Evolutionary conservation across 2,888 invertebrate species (phyloP), one percentile per base, ranked within the genome.

Genomic region (Drosophila conformis): DNA sequence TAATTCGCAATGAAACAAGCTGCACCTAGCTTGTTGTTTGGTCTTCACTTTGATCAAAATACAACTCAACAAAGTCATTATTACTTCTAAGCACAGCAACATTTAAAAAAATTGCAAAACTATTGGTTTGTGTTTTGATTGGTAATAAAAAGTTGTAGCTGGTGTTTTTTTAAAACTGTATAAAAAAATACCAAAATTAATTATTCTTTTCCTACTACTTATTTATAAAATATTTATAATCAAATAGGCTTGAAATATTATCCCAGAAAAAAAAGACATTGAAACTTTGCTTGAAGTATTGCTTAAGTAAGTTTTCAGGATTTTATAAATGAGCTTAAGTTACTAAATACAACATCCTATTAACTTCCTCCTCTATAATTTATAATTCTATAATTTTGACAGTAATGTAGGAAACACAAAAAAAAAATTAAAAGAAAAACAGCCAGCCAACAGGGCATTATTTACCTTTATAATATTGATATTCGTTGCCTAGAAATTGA

Each of bases 361-460:
- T 48, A 18, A 25, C 46, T 35, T 27, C 27, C 35, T 33, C n/a
- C 10, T 18, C 7, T 21, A 21, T 21, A 21, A 21, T 21, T 21
- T 21, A 21, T 21, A 21, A 21, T 21, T 21, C 27, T 57, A 33
- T n/a, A 11, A 40, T 60, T 60, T 27, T 62, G 49, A 49, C 27
- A 64, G 73, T 77, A 73, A 77, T 64, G 52, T 7, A 6, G 54
- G 2, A 21, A 60, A 40, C 33, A 15, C 27, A 11, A 31, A 27
- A 67, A 33, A 33, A 38, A 13, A 46, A 4, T 21, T 21, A 15
- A 25, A 25, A 11, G 13, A 18, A 46, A 11, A 33, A 52, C 13
- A 2, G 8, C 15, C 25, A 36, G 25, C 18, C 36, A 58, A 21
- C 68, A 59, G 42, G 10, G 27, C 42, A 27, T 46, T 35, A 31